These are phyloP conservation scores for Percina caprodes DNA, from an alignment of 2,113 vertebrate genomes.

Conservation along the genomic window DNA sequence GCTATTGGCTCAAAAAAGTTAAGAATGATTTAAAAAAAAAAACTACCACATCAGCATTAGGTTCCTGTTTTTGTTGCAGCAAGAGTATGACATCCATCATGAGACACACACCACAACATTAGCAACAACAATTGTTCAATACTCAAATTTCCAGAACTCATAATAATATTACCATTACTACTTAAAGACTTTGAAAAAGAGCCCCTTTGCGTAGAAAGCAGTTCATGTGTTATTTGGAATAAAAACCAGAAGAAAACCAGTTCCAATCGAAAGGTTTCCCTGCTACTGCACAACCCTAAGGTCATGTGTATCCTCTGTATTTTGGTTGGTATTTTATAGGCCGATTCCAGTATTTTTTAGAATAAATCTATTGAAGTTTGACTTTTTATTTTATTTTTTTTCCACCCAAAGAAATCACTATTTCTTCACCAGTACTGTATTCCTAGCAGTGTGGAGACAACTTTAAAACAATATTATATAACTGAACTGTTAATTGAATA, in stretches of 20 bases:
- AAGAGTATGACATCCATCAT: too few relatives aligned
- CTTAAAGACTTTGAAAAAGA: background rate
- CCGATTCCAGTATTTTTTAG: background rate
- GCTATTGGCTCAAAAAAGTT: too few relatives aligned
- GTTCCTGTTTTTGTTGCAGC: too few relatives aligned
- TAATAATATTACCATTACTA: background rate
- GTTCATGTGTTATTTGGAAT: background rate
- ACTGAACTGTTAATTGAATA: background rate
- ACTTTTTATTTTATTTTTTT: background rate
- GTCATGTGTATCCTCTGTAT: background rate
- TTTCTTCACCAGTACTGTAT: background rate
- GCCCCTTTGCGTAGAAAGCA: background rate
- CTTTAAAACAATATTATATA: background rate
- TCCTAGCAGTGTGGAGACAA: too few relatives aligned
- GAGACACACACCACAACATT: background rate
- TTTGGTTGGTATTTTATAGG: background rate
- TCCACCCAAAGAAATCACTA: background rate
- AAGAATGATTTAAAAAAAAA: background rate
- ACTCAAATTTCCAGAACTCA: background rate
- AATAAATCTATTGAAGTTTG: background rate
- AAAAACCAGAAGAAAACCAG: background rate
- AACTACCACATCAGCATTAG: too few relatives aligned
- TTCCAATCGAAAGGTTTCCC: background rate
- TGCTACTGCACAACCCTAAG: background rate
- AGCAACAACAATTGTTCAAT: background rate